Percentiles rank a stretch among this genome's conserved stretches.
phyloP scores from a whole-genome alignment of 2,113 vertebrate genomes.

The Lota lota region DNA sequence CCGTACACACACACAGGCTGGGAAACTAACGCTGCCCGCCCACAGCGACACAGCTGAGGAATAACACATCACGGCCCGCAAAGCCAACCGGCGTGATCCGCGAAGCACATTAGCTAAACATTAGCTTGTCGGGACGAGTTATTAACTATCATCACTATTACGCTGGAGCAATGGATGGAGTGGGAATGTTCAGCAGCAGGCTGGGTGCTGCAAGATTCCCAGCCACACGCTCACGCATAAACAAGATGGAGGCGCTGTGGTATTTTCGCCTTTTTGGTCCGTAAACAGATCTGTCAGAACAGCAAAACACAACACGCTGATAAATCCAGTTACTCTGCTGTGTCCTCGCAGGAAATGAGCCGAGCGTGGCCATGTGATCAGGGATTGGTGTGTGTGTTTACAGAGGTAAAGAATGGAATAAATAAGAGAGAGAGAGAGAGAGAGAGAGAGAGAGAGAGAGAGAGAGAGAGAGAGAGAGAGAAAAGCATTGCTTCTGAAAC shows the following conservation, averaged over 20 bases:
- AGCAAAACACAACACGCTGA: conserved; percentile 72
- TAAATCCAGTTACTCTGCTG: conserved; percentile 80
- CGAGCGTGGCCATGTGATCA: conserved; percentile 66
- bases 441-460: conserved; percentile 8
- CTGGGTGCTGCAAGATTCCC: neutral
- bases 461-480: conserved; percentile 18
- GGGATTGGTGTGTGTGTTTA: conserved; percentile 13
- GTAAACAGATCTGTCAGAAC: conserved; percentile 77
- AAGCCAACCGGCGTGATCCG: conserved; percentile 59
- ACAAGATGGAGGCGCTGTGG: conserved; percentile 42
- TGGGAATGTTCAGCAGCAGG: neutral
- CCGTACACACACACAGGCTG: conserved; percentile 21
- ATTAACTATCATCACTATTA: conserved; percentile 48
- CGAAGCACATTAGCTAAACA: conserved; percentile 63
- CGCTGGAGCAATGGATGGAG: conserved; percentile 22
- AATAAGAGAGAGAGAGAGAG: conserved; percentile 27
- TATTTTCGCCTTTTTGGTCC: conserved; percentile 54
- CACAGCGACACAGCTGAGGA: conserved; percentile 60
- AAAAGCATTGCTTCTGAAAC: conserved; percentile 31
- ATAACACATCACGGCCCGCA: conserved; percentile 47
- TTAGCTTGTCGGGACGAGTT: conserved; percentile 56
- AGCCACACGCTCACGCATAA: conserved; percentile 2
- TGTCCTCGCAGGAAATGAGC: conserved; percentile 75
- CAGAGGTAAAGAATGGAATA: conserved; percentile 19
- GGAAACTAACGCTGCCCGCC: conserved; percentile 35